These are phyloP conservation scores for Stercorarius parasiticus DNA, from an alignment of 2,113 vertebrate genomes.

Conservation along the genomic window DNA sequence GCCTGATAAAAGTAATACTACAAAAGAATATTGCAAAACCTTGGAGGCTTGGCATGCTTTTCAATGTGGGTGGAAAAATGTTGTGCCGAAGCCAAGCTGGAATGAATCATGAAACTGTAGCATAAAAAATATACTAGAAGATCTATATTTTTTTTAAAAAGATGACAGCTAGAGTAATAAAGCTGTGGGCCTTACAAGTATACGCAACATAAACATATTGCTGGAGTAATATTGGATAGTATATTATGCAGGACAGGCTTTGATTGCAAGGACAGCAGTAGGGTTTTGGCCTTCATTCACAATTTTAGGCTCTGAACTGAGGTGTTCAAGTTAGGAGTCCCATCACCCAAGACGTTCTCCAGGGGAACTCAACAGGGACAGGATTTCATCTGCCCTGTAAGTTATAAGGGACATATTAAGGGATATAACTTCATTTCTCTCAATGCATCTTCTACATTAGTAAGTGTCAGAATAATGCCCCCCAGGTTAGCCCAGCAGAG, in stretches of 20 bases:
- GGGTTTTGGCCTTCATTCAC: background rate
- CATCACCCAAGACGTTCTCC: background rate
- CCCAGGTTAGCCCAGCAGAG: background rate
- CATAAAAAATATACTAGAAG: constrained; percentile 63
- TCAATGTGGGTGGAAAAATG: constrained; percentile 77
- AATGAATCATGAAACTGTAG: constrained; percentile 75
- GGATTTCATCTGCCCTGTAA: background rate
- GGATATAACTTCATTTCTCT: background rate
- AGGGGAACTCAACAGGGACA: background rate
- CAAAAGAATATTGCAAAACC: constrained; percentile 83
- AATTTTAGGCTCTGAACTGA: background rate
- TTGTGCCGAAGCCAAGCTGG: constrained; percentile 73
- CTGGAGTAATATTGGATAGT: background rate
- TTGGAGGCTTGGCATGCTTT: constrained; percentile 77
- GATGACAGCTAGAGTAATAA: constrained; percentile 54
- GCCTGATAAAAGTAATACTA: constrained; percentile 79
- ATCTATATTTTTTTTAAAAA: background rate
- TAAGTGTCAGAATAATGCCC: background rate
- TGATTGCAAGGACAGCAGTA: background rate
- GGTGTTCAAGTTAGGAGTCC: background rate
- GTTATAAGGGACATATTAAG: background rate
- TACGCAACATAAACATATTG: background rate
- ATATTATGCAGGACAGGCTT: background rate
- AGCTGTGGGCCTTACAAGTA: constrained; percentile 2
- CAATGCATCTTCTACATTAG: background rate